A percentile compares a stretch with the other conserved stretches of the same genome.
Conservation (phyloP, 2,113 vertebrate species). For the Notothenia rossii region DNA sequence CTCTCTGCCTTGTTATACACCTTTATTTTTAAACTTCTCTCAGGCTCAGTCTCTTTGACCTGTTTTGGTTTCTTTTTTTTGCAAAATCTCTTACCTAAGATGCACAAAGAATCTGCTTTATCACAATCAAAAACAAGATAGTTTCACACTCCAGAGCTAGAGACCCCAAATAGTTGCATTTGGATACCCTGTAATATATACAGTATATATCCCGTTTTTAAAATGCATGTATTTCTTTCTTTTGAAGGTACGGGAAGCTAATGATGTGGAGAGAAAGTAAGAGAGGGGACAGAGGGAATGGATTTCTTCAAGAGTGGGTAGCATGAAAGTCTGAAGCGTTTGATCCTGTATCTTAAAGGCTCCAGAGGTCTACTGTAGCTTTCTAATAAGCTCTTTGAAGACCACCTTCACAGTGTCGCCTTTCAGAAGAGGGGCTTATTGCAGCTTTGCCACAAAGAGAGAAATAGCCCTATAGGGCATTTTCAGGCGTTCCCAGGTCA, state of each 20-base stretch:
- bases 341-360: conserved; percentile 78
- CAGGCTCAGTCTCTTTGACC: background rate
- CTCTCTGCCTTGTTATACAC: background rate
- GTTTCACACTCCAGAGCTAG: background rate
- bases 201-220: conserved; percentile 35
- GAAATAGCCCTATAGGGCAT: background rate
- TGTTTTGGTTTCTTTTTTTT: background rate
- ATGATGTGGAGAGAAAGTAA: conserved; percentile 62
- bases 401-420: conserved; percentile 64
- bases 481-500: conserved; percentile 32
- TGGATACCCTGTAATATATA: background rate
- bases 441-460: conserved; percentile 51
- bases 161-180: conserved; percentile 3
- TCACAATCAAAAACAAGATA: too few species aligned
- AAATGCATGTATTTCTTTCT: conserved; percentile 49
- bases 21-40: background rate
- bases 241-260: conserved; percentile 69
- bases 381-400: conserved; percentile 77
- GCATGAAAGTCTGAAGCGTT: conserved; percentile 65
- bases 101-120: background rate
- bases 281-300: conserved; percentile 1
- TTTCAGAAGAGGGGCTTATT: conserved; percentile 41
- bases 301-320: conserved; percentile 46
- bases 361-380: conserved; percentile 68
- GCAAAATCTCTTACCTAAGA: background rate